Conservation (phyloP, 2,113 vertebrate species). For the Anarrhichthys ocellatus region DNA sequence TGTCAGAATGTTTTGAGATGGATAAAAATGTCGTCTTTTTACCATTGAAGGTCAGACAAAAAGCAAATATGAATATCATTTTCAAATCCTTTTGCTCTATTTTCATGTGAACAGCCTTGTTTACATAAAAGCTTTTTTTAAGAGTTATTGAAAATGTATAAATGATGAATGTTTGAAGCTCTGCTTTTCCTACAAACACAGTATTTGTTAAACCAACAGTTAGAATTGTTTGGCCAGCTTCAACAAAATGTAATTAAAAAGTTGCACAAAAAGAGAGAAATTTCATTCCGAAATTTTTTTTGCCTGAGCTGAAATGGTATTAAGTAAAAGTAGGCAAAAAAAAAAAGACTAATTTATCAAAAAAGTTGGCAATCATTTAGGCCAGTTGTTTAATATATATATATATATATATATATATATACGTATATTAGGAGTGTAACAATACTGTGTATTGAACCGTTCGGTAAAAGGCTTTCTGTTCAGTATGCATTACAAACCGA, state of each 20-base stretch:
- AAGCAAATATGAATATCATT: conserved; percentile 42
- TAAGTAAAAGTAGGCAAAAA: neutral
- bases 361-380: neutral
- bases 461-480: too few relatives aligned
- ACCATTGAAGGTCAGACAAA: conserved; percentile 51
- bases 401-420: too few relatives aligned
- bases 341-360: neutral
- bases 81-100: conserved; percentile 20
- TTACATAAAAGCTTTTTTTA: conserved; percentile 13
- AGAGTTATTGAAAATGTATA: neutral
- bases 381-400: too few relatives aligned
- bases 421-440: too few relatives aligned
- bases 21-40: conserved; percentile 27
- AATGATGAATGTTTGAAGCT: neutral
- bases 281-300: neutral
- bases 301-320: neutral
- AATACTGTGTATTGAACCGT: too few relatives aligned
- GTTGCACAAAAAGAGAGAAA: neutral
- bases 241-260: conserved; percentile 20
- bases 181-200: neutral
- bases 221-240: neutral
- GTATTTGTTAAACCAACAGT: neutral
- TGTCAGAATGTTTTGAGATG: conserved; percentile 36
- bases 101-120: conserved; percentile 21
- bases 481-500: too few relatives aligned